These are phyloP conservation scores for Agraylea sexmaculata DNA, from an alignment of 1,140 invertebrate genomes.

Conservation along the genomic window DNA sequence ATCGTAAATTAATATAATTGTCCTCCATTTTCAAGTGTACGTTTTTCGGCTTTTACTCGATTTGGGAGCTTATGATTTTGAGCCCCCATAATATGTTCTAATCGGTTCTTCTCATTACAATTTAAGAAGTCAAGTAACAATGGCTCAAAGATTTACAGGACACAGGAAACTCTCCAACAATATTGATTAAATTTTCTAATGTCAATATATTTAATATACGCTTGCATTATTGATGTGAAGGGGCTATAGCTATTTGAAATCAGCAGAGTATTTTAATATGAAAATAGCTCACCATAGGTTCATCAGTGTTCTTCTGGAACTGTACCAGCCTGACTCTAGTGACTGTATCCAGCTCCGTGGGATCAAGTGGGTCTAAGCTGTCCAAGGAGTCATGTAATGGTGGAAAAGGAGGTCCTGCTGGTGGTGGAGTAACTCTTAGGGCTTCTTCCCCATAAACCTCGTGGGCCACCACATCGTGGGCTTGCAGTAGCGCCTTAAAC, in stretches of 20 bases:
- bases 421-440: slow-evolving; percentile 73
- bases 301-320: slow-evolving; percentile 98
- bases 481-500: slow-evolving; percentile 82
- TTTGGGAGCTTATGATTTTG: too few relatives aligned
- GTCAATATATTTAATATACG: background rate
- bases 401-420: slow-evolving; percentile 61
- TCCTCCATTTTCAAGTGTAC: too few relatives aligned
- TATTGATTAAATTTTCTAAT: too few relatives aligned
- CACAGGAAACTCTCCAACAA: too few relatives aligned
- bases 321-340: slow-evolving; percentile 93
- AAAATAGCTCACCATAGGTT: slow-evolving; percentile 79
- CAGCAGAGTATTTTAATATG: background rate
- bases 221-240: background rate
- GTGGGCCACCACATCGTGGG: slow-evolving; percentile 95
- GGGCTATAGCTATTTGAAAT: background rate
- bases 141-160: too few relatives aligned
- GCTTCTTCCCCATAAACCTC: slow-evolving; percentile 95
- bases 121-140: too few relatives aligned
- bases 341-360: slow-evolving; percentile 75
- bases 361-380: slow-evolving; percentile 57
- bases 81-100: too few relatives aligned
- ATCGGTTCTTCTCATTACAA: too few relatives aligned
- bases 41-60: too few relatives aligned
- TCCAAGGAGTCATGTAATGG: slow-evolving; percentile 49
- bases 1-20: too few relatives aligned